Evolutionary conservation across 2,113 vertebrate genomes (phyloP), one percentile per base, ranked within the genome.

Genomic region (Colinus virginianus): DNA sequence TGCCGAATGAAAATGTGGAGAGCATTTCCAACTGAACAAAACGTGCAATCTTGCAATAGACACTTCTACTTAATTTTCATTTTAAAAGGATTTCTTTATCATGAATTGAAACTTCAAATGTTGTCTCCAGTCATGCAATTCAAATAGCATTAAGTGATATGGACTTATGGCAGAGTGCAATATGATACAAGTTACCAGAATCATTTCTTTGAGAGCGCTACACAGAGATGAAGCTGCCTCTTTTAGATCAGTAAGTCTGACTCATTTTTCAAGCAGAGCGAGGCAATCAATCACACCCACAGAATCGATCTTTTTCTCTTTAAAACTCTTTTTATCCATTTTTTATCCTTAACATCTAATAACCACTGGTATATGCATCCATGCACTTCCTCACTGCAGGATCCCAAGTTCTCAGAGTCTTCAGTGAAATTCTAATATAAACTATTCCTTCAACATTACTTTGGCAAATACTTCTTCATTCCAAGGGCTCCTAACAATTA

Each of bases 311-410:
- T 79, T 72, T 87, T 61, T 63, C 49, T 42, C 59, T 38, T 90
- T 67, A 58, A 63, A 77, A 46, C 18, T 75, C 67, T 34, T 42
- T 85, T 66, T 38, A 93, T 36, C 43, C 34, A 13, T 43, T 89
- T 93, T 93, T 95, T 74, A 77, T 77, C 56, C 38, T 23, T 55
- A 89, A 70, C 9, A 74, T 46, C 67, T 70, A 91, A 94, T 69
- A 91, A 78, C 28, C 42, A 64, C 55, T 45, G 42, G 38, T 79
- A 11, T 21, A 59, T 2, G 11, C 19, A 53, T 3, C 11, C 42
- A 49, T 32, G 34, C 7, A 18, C 13, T 63, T 76, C 13, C 38
- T 67, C 55, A 46, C 12, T 69, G 42, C 30, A 70, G 11, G 49
- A 42, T 81, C 8, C 17, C 20, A 55, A 30, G 2, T 4, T 3